These are phyloP conservation scores for Calypte anna DNA, from an alignment of 2,113 vertebrate genomes.

Conservation along the genomic window DNA sequence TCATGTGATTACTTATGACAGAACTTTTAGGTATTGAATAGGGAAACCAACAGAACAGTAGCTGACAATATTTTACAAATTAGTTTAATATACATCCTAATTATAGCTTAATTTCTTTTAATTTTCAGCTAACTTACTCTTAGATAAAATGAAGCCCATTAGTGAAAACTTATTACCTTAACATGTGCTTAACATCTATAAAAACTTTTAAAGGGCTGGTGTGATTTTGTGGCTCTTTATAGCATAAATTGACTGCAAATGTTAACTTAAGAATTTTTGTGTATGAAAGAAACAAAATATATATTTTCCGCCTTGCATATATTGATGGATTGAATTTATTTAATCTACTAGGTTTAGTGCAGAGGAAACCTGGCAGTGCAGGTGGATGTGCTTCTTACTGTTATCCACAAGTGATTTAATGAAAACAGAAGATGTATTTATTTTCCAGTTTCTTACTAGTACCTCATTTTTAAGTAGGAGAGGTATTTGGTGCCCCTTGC, in stretches of 20 bases:
- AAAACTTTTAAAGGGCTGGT: not conserved
- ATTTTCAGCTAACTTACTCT: not conserved
- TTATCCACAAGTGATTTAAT: not conserved
- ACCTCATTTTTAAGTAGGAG: not conserved
- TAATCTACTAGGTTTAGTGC: not conserved
- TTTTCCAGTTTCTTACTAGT: not conserved
- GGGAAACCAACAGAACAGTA: not conserved
- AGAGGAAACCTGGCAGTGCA: not conserved
- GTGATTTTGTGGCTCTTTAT: not conserved
- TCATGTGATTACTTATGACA: not conserved
- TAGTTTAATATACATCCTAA: not conserved
- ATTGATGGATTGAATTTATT: not conserved
- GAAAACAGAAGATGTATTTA: not conserved
- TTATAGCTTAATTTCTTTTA: not conserved
- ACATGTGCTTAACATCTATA: not conserved
- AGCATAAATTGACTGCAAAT: not conserved
- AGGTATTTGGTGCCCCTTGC: not conserved
- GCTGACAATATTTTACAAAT: not conserved
- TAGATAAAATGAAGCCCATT: not conserved
- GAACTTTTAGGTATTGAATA: not conserved
- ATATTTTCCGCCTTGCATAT: not conserved
- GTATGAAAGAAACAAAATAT: not conserved
- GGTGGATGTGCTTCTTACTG: not conserved
- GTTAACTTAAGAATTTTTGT: not conserved
- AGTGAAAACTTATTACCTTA: not conserved